Conservation (phyloP, 2,797 vertebrate species). For the Urocyon cinereoargenteus region DNA sequence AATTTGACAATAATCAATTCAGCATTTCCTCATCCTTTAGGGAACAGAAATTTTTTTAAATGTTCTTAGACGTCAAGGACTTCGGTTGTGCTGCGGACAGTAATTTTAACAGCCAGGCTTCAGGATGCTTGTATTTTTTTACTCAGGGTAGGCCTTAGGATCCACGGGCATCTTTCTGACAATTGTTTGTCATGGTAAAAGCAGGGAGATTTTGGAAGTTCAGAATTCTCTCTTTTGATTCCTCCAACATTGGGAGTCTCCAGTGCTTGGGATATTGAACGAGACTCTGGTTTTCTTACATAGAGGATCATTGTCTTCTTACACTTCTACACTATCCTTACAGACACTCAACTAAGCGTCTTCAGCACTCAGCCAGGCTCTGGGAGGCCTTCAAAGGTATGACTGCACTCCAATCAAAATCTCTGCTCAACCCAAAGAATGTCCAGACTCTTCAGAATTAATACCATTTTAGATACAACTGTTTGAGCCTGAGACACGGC, state of each 20-base stretch:
- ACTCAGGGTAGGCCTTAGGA: background rate
- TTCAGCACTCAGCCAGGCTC: background rate
- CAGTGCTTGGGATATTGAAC: rapidly evolving
- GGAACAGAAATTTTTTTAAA: background rate
- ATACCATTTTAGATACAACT: background rate
- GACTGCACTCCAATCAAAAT: rapidly evolving
- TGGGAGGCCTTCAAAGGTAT: background rate
- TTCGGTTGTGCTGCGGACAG: background rate
- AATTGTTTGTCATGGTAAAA: background rate
- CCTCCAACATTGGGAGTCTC: rapidly evolving
- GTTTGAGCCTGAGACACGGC: background rate
- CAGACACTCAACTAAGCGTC: background rate
- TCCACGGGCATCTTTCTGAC: background rate
- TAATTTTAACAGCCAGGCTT: background rate
- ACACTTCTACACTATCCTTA: background rate
- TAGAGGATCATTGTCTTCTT: too few species aligned
- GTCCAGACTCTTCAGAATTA: background rate
- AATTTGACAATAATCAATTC: background rate
- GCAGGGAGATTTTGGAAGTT: background rate
- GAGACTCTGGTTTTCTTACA: rapidly evolving
- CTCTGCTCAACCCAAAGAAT: background rate
- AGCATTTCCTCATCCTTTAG: background rate
- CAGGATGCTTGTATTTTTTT: background rate
- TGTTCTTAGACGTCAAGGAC: background rate
- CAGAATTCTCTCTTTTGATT: rapidly evolving